Conservation (phyloP, 2,888 invertebrate genomes). For the Caenorhabditis becei region DNA sequence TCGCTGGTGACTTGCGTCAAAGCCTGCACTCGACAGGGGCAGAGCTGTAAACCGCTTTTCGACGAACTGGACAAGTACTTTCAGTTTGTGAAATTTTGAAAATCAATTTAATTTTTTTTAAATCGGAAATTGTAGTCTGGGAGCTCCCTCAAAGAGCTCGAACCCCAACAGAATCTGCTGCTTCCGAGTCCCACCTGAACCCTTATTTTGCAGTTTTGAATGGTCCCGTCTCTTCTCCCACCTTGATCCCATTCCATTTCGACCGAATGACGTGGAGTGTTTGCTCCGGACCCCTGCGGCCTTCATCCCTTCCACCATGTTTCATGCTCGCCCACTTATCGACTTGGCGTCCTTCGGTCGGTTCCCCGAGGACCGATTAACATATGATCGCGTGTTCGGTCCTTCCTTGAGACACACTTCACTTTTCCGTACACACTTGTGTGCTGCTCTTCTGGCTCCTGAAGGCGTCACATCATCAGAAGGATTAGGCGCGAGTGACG, state of each 20-base stretch:
- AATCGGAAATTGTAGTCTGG: too few relatives aligned
- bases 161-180: too few relatives aligned
- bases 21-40: conserved; percentile 37
- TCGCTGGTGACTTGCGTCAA: conserved; percentile 50
- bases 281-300: conserved; percentile 8
- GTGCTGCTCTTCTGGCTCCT: not conserved
- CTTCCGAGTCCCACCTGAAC: not conserved
- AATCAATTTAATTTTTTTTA: too few relatives aligned
- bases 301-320: conserved; percentile 17
- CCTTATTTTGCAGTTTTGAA: not conserved
- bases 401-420: conserved; percentile 21
- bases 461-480: conserved; percentile 21
- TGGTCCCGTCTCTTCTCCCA: not conserved
- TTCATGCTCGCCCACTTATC: conserved; percentile 46
- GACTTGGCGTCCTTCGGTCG: conserved; percentile 19
- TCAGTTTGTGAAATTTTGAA: too few relatives aligned
- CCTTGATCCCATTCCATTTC: conserved; percentile 29
- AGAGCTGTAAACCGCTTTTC: too few relatives aligned
- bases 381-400: conserved; percentile 52
- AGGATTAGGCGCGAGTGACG: conserved; percentile 27
- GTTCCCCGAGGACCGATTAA: conserved; percentile 49
- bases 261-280: conserved; percentile 51
- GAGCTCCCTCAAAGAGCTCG: too few relatives aligned
- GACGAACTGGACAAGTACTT: too few relatives aligned
- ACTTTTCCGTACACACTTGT: conserved; percentile 19